Evolutionary conservation across 2,113 vertebrate genomes (phyloP).

Genomic region (Varanus salvator): DNA sequence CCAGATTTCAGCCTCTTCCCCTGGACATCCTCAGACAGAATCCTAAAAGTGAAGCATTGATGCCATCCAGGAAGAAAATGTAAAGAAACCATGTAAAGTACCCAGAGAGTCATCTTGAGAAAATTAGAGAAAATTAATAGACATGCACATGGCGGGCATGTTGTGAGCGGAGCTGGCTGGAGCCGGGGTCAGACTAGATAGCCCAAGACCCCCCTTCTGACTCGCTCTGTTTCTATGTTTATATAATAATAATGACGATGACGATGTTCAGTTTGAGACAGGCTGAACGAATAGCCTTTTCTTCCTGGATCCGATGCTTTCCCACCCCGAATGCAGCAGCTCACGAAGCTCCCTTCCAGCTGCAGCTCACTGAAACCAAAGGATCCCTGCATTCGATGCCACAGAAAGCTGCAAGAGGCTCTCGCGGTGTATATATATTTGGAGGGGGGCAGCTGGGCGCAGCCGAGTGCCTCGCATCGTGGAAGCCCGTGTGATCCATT

Average conservation of each 20-base stretch:
- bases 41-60: no score
- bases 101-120: no score
- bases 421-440: not conserved
- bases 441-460: not conserved
- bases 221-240: no score
- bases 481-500: not conserved
- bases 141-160: no score
- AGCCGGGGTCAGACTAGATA: no score
- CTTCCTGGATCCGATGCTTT: not conserved
- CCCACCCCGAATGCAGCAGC: not conserved
- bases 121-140: no score
- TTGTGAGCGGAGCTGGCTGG: no score
- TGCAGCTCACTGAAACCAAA: not conserved
- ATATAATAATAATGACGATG: no score
- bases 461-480: not conserved
- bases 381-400: not conserved
- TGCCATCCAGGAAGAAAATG: no score
- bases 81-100: no score
- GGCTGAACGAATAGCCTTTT: not conserved
- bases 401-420: not conserved
- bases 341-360: not conserved
- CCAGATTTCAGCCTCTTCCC: not conserved
- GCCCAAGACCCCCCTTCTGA: no score
- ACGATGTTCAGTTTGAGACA: not conserved
- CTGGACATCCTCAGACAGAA: not conserved